Base-by-base conservation (phyloP, 2,888 invertebrate species). In the Morinoia aosen region DNA sequence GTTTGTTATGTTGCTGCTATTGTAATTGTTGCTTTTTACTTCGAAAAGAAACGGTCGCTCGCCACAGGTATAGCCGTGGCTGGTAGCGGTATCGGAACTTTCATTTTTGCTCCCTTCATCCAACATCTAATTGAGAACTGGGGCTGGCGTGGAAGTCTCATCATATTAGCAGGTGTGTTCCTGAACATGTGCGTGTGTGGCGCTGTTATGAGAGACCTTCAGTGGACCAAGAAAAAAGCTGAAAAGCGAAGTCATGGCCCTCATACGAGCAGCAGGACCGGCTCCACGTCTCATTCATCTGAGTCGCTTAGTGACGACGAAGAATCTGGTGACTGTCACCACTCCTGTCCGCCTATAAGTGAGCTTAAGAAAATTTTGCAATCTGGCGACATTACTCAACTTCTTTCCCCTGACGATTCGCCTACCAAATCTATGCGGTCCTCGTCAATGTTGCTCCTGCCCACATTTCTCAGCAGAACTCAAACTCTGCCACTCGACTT, bases 11-110 rank as follows among this genome's bases (percentile, higher is more conserved):
- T 99, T 95, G 97, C 98, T n/a, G 98, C 99, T 0, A 98, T 99
- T 12, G 99, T 99, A 4, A 98, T 98, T 97, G 99, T 99, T 61
- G 98, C 99, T 0, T 99, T 98, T 97, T 99, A 99, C 97, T 99
- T 99, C 97, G 98, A 99, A 97, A 98, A 98, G 97, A 98, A 98
- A 97, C 98, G 98, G 96, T 98, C 98, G 0, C 98, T 99, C 96
- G 99, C 99, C 12, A 99, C 99, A 25, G 98, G 99, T 0, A 97
- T 99, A 95, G 98, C 98, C 0, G 98, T 98, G 0, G 98, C 98
- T 97, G 99, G 99, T 7, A 98, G 98, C 97, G 99, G 99, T 48
- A 98, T 98, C 96, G 99, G 99, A 10, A 99, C 99, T 0, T 98
- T 98, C 97, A 98, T 99, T 95, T 98, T 99, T 97, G 98, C 98